phyloP scores from a whole-genome alignment of 1,140 invertebrate genomes.

The Ips nitidus region DNA sequence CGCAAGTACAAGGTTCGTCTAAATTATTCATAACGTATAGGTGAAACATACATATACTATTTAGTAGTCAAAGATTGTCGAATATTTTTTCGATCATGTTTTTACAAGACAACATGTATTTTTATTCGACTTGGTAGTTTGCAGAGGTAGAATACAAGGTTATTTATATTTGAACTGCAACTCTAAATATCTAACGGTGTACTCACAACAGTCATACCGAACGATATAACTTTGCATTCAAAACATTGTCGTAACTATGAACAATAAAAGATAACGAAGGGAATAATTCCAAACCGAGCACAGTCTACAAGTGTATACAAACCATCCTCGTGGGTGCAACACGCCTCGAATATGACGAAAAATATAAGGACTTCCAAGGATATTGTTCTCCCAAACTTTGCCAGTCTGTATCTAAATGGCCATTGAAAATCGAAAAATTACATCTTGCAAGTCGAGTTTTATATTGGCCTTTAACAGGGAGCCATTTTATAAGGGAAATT shows the following conservation, averaged over 20 bases:
- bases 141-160: too few relatives aligned
- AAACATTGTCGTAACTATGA: background rate
- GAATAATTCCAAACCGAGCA: background rate
- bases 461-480: conserved; percentile 2
- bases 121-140: too few relatives aligned
- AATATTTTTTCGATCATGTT: too few relatives aligned
- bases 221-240: background rate
- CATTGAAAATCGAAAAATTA: conserved; percentile 4
- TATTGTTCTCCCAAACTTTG: background rate
- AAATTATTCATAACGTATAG: too few relatives aligned
- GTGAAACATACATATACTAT: too few relatives aligned
- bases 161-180: too few relatives aligned
- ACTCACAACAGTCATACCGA: background rate
- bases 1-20: too few relatives aligned
- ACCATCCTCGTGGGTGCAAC: conserved; percentile 2
- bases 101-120: too few relatives aligned
- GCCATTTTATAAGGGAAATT: conserved; percentile 2
- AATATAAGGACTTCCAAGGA: conserved; percentile 2
- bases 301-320: conserved; percentile 3
- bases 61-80: too few relatives aligned
- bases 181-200: too few relatives aligned
- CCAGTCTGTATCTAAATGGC: conserved; percentile 1
- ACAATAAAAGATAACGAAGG: conserved; percentile 6
- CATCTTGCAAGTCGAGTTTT: conserved; percentile 3
- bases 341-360: conserved; percentile 1